phyloP scores from a whole-genome alignment of 30 jellyfish, hydroid and myxozoan genomes.

The Phacellophora camtschatica region DNA sequence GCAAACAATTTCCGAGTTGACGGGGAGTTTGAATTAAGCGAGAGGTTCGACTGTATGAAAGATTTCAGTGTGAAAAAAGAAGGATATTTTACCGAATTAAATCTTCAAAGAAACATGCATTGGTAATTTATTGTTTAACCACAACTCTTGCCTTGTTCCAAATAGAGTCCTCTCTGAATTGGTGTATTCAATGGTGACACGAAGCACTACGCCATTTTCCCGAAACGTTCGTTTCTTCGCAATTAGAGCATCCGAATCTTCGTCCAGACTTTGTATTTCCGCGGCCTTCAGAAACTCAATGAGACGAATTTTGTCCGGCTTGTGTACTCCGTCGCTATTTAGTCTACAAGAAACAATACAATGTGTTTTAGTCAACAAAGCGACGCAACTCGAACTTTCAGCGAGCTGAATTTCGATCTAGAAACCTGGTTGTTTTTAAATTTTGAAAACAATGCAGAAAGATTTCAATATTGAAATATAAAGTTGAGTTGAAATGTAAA shows the following conservation, averaged over 20 bases:
- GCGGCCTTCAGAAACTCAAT: slow-evolving; percentile 79
- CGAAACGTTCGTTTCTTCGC: slow-evolving; percentile 73
- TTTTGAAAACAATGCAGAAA: too few species aligned
- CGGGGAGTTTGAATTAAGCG: too few species aligned
- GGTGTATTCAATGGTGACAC: slow-evolving; percentile 66
- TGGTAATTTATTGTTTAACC: background rate
- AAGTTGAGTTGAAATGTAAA: too few species aligned
- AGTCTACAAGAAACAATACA: slow-evolving; percentile 36
- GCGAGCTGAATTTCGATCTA: too few species aligned
- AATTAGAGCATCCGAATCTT: slow-evolving; percentile 75
- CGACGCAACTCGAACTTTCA: too few species aligned
- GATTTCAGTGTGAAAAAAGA: too few species aligned
- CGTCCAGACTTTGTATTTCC: slow-evolving; percentile 44
- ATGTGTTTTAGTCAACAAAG: too few species aligned
- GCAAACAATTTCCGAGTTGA: too few species aligned
- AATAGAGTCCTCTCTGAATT: slow-evolving; percentile 67
- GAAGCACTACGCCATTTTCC: slow-evolving; percentile 89
- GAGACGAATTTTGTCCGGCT: slow-evolving; percentile 75
- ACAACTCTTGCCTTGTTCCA: slow-evolving; percentile 66
- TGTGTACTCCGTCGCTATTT: slow-evolving; percentile 14
- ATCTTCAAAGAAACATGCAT: background rate
- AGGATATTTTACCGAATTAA: too few species aligned
- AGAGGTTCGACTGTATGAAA: too few species aligned
- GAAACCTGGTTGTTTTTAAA: too few species aligned
- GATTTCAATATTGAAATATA: too few species aligned